Percentiles rank a stretch among this genome's conserved stretches.
phyloP scores from a whole-genome alignment of 2,113 vertebrate genomes.

The Upupa epops region DNA sequence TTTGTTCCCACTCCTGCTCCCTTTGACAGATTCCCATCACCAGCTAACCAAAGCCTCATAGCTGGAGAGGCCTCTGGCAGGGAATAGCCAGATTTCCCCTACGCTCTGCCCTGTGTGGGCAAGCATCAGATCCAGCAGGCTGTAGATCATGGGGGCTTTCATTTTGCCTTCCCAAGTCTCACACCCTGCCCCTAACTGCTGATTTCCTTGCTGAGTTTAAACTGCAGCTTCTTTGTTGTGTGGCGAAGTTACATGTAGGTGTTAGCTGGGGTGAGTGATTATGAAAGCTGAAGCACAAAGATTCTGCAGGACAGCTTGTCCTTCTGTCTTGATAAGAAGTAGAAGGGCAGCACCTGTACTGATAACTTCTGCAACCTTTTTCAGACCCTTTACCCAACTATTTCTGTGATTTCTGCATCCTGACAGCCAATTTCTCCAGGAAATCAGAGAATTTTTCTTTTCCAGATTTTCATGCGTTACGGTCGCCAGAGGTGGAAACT shows the following conservation, averaged over 20 bases:
- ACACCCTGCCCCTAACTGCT: too few species aligned
- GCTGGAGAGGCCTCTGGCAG: background rate
- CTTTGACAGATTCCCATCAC: background rate
- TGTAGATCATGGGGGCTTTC: background rate
- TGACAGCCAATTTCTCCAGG: background rate
- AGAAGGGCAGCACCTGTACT: background rate
- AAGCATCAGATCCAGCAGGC: background rate
- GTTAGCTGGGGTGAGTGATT: background rate
- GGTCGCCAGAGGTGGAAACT: conserved; percentile 97
- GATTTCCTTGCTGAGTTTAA: background rate
- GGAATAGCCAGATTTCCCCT: background rate
- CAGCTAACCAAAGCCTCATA: background rate
- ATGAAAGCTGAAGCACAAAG: background rate
- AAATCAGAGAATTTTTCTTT: background rate
- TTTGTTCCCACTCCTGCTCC: background rate
- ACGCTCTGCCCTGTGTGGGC: background rate
- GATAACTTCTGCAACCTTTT: background rate
- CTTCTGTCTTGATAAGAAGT: fast-evolving
- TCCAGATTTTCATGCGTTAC: conserved; percentile 95
- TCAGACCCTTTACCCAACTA: background rate
- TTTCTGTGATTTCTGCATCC: background rate
- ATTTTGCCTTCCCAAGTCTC: background rate
- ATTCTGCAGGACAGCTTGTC: background rate
- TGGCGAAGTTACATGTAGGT: background rate
- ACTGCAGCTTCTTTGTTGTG: background rate